Evolutionary conservation across 2,113 vertebrate genomes (phyloP).

Genomic region (Galeopterus variegatus): DNA sequence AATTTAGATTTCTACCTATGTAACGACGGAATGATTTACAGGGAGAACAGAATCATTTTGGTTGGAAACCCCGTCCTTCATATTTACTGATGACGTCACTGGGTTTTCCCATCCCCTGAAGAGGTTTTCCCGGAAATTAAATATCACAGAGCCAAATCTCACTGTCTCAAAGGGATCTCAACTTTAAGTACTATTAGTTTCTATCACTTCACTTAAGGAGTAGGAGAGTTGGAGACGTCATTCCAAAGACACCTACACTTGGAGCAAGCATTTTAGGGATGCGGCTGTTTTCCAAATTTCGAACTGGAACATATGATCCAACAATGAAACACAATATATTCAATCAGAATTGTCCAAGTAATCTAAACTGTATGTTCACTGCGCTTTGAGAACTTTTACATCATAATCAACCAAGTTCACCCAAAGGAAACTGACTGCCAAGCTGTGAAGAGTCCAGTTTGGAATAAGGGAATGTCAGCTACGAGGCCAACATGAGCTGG

Average conservation of each 20-base stretch:
- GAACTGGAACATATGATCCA: background rate
- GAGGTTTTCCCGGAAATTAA: constrained; percentile 38
- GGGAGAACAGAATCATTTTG: background rate
- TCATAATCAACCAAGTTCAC: background rate
- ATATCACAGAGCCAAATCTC: background rate
- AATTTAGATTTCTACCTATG: constrained; percentile 9
- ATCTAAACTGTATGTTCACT: too few species aligned
- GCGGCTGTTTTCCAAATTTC: background rate
- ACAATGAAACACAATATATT: background rate
- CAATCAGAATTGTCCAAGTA: background rate
- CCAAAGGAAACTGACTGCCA: background rate
- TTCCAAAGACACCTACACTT: background rate
- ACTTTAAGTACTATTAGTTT: background rate
- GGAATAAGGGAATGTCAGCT: background rate
- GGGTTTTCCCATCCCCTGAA: background rate
- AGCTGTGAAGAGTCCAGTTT: background rate
- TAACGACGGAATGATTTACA: background rate
- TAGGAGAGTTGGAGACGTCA: background rate
- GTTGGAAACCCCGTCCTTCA: background rate
- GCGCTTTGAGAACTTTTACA: background rate
- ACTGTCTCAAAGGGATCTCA: background rate
- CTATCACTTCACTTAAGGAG: background rate
- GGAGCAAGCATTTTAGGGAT: background rate
- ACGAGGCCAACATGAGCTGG: background rate
- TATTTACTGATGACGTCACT: background rate